phyloP scores from a whole-genome alignment of 1,140 invertebrate species.

The Drosophila bifasciata region DNA sequence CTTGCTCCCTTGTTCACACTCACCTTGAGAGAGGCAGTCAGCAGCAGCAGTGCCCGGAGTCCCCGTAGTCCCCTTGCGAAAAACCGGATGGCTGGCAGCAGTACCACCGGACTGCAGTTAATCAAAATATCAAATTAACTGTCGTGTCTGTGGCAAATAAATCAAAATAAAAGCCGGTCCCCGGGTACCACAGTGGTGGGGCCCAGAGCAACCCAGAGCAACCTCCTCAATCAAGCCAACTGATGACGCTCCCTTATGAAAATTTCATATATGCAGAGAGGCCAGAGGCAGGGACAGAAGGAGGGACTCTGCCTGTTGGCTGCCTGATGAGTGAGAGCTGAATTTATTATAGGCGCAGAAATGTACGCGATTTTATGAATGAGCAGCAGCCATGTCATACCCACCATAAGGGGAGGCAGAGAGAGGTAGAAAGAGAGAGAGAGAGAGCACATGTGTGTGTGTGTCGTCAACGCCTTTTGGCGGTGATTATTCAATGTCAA shows the following conservation, averaged over 20 bases:
- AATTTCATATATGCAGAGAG: constrained; percentile 57
- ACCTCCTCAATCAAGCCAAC: constrained; percentile 37
- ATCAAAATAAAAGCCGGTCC: constrained; percentile 74
- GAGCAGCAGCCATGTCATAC: constrained; percentile 20
- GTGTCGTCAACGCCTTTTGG: constrained; percentile 72
- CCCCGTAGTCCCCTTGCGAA: constrained; percentile 3
- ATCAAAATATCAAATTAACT: constrained; percentile 84
- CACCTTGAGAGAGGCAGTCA: not conserved
- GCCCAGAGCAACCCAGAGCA: too few species aligned
- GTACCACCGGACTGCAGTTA: constrained; percentile 72
- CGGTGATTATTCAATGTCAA: constrained; percentile 79
- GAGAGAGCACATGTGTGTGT: constrained; percentile 23
- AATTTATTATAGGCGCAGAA: constrained; percentile 74
- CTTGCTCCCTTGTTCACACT: constrained; percentile 19
- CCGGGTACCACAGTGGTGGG: constrained; percentile 26
- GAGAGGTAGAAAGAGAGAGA: not conserved
- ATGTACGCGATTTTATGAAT: constrained; percentile 68
- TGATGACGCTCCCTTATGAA: constrained; percentile 63
- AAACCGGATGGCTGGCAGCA: constrained; percentile 22
- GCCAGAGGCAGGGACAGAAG: constrained; percentile 8
- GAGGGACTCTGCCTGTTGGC: not conserved
- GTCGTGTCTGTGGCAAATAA: constrained; percentile 83
- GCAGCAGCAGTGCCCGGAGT: not conserved
- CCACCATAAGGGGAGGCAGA: not conserved
- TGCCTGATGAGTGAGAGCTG: constrained; percentile 70